These are phyloP conservation scores for Colossoma macropomum DNA, from an alignment of 2,113 vertebrate genomes.

Conservation along the genomic window DNA sequence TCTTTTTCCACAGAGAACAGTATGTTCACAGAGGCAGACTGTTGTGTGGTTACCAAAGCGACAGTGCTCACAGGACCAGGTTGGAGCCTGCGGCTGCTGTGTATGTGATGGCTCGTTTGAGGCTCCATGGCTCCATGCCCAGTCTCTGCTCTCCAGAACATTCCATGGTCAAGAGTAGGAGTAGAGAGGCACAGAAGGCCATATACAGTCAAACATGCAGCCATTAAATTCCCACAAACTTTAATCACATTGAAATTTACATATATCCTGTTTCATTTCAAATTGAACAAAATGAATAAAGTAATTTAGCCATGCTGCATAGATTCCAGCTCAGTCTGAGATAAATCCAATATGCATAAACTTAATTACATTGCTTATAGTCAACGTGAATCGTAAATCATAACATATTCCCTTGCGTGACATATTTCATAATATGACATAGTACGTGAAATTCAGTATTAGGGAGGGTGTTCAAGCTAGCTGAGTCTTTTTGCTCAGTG, in stretches of 20 bases:
- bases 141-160: constrained; percentile 70
- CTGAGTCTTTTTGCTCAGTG: no score
- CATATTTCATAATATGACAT: no score
- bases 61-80: constrained; percentile 36
- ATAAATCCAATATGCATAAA: no score
- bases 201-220: constrained; percentile 49
- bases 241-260: constrained; percentile 23
- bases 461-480: no score
- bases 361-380: no score
- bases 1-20: constrained; percentile 1
- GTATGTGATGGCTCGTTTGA: constrained; percentile 64
- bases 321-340: neutral
- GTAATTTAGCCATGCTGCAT: constrained; percentile 11
- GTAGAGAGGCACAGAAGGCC: constrained; percentile 57
- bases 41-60: constrained; percentile 38
- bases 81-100: constrained; percentile 56
- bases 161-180: constrained; percentile 66
- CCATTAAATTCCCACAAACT: constrained; percentile 3
- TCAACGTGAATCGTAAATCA: no score
- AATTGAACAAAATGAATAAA: neutral
- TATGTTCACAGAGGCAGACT: constrained; percentile 17
- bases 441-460: no score
- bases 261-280: neutral
- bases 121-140: constrained; percentile 70
- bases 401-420: no score